Percentiles rank a stretch among this genome's conserved stretches.
These are phyloP conservation scores for Zapornia atra DNA, from an alignment of 2,113 vertebrate genomes.

Conservation along the genomic window DNA sequence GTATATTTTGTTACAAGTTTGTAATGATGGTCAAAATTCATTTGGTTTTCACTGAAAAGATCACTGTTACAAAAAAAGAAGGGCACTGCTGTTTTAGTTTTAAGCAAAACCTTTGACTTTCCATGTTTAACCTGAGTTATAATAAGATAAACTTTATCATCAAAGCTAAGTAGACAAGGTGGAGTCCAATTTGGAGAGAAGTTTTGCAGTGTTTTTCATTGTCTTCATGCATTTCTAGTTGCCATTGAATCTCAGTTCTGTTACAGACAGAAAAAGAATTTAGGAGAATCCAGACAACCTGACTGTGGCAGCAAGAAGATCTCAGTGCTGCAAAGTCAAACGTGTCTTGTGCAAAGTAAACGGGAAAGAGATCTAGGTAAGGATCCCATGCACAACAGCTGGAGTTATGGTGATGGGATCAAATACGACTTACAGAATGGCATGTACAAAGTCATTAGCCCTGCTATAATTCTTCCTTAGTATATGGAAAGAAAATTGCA, in stretches of 20 bases:
- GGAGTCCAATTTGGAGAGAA: background rate
- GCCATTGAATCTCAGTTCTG: background rate
- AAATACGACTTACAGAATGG: conserved; percentile 25
- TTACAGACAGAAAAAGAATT: background rate
- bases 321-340: background rate
- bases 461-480: conserved; percentile 8
- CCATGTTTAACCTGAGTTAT: background rate
- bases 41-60: background rate
- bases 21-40: background rate
- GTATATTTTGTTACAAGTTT: conserved; percentile 7
- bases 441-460: conserved; percentile 19
- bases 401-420: conserved; percentile 11
- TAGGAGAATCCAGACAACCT: conserved; percentile 13
- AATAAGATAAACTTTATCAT: background rate
- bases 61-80: background rate
- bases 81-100: background rate
- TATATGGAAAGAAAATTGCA: conserved; percentile 48
- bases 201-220: conserved; percentile 21
- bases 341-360: background rate
- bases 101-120: background rate
- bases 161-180: background rate
- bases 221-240: background rate
- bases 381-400: conserved; percentile 20
- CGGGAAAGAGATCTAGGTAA: background rate
- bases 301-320: background rate